These are phyloP conservation scores for Colletes collaris DNA, from an alignment of 2,888 invertebrate genomes.

Conservation along the genomic window DNA sequence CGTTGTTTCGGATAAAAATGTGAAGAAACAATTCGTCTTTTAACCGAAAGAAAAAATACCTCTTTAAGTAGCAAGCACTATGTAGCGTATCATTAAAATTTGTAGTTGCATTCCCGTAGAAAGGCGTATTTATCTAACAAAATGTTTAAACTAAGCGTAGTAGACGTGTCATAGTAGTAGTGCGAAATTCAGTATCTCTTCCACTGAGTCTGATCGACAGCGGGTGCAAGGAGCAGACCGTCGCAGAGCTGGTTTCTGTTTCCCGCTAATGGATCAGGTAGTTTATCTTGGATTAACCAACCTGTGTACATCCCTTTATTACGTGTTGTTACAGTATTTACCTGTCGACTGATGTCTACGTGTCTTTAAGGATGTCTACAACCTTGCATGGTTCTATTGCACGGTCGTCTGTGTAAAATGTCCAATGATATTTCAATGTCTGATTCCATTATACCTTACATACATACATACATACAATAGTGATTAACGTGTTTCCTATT, in stretches of 20 bases:
- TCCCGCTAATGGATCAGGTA: constrained; percentile 78
- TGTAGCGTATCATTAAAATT: constrained; percentile 18
- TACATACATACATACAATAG: constrained; percentile 8
- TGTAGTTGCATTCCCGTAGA: constrained; percentile 13
- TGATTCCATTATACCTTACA: constrained; percentile 14
- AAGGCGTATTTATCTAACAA: constrained; percentile 20
- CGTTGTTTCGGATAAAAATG: too few relatives aligned
- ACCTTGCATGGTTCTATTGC: constrained; percentile 63
- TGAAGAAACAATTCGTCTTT: too few relatives aligned
- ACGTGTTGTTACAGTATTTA: constrained; percentile 62
- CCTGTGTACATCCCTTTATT: constrained; percentile 55
- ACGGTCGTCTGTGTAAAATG: constrained; percentile 39
- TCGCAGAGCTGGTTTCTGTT: constrained; percentile 79
- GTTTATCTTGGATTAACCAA: constrained; percentile 68
- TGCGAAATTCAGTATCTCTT: constrained; percentile 68
- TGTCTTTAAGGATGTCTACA: constrained; percentile 54
- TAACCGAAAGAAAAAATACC: too few relatives aligned
- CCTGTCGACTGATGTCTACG: constrained; percentile 65
- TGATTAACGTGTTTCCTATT: constrained; percentile 21
- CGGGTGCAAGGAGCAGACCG: constrained; percentile 74
- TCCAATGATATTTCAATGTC: constrained; percentile 31
- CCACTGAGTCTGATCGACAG: constrained; percentile 74
- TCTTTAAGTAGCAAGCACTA: neutral
- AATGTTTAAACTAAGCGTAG: constrained; percentile 51
- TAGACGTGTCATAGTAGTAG: constrained; percentile 61